Base-by-base conservation (phyloP, 1,140 invertebrate genomes). In the Reticulitermes speratus region DNA sequence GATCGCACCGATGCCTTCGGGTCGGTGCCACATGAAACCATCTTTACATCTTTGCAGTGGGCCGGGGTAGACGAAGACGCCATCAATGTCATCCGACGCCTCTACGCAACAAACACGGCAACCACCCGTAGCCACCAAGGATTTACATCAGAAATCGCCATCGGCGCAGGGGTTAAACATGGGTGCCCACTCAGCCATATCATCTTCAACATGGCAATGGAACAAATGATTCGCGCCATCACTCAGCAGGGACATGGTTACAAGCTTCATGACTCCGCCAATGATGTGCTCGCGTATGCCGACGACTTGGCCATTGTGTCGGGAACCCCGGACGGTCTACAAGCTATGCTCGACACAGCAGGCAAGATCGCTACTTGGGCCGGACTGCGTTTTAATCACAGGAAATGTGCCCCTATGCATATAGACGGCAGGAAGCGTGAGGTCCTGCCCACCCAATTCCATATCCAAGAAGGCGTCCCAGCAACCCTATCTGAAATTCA, bases 121-220 rank as follows among this genome's bases (percentile, higher is more conserved):
- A n/a, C 12, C 23, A 44, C 86, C 59, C 38, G 11, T 12, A 82
- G 85, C 16, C 6, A 44, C 8, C n/a, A 84, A 0, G 87, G 86
- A 7, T 75, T 45, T 16, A 87, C 89, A 3, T 85, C 88, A 6
- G 86, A 87, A 2, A 88, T 90, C 48, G 21, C 44, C 14, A 83
- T 90, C 19, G n/a, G 83, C 8, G 14, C 89, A 0, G 88, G 89
- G 21, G 89, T 91, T 0, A 87, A 88, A 23, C 90, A 91, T 86
- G 90, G 90, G 6, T 89, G 89, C 82, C 88, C 88, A 11, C 82
- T 90, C 2, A 88, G 87, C 55, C 87, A 88, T 14, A 48, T 89
- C 25, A 86, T 90, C n/a, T 91, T 90, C 87, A 88, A 90, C 83
- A 81, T 91, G 30, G 88, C 87, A 44, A 87, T 90, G 12, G 89